Evolutionary conservation across 2,797 vertebrate species (phyloP).

Genomic region (Melanotaenia boesemani): DNA sequence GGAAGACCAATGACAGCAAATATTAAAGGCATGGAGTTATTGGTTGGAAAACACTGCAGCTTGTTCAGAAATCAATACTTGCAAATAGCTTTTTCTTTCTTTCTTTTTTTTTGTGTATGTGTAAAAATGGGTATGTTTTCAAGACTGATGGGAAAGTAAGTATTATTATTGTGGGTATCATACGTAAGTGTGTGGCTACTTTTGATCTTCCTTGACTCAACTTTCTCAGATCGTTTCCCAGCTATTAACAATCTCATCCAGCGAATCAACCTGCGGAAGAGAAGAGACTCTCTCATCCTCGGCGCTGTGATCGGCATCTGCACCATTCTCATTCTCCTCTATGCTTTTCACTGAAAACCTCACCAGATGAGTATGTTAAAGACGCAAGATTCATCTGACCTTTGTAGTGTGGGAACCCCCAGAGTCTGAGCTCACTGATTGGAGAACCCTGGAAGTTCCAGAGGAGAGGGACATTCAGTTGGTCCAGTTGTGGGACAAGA

Average conservation of each 20-base stretch:
- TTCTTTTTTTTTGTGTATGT: background rate
- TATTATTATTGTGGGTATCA: background rate
- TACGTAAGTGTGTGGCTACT: background rate
- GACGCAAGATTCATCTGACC: constrained; percentile 50
- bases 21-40: background rate
- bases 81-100: constrained; percentile 4
- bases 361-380: constrained; percentile 60
- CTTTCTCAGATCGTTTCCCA: constrained; percentile 90
- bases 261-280: constrained; percentile 95
- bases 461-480: constrained; percentile 66
- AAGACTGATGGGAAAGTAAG: background rate
- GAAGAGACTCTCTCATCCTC: constrained; percentile 94
- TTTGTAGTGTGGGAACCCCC: constrained; percentile 38
- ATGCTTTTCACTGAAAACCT: constrained; percentile 93
- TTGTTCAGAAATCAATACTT: constrained; percentile 12
- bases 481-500: constrained; percentile 71
- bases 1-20: background rate
- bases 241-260: constrained; percentile 98
- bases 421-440: constrained; percentile 52
- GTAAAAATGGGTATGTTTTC: background rate
- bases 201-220: constrained; percentile 63
- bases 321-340: constrained; percentile 94
- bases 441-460: constrained; percentile 55
- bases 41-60: background rate
- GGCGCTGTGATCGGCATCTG: constrained; percentile 92